These are phyloP conservation scores for Clusia tigrina DNA, from an alignment of 2,888 invertebrate genomes.

Conservation along the genomic window DNA sequence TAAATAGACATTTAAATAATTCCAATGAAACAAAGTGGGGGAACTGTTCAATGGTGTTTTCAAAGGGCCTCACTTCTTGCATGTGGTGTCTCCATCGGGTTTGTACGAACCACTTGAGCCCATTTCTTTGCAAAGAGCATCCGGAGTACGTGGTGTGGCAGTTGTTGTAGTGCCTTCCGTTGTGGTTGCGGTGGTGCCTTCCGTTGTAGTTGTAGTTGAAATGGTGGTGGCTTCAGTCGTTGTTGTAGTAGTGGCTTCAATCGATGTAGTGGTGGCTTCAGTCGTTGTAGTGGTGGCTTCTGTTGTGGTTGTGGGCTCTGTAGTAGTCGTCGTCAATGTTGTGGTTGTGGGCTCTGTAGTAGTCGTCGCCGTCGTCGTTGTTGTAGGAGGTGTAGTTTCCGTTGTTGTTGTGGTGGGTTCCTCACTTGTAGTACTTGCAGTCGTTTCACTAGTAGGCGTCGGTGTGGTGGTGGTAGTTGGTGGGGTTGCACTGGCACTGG, in stretches of 20 bases:
- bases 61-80: constrained; percentile 31
- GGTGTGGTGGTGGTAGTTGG: background rate
- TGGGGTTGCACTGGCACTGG: background rate
- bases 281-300: background rate
- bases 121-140: constrained; percentile 29
- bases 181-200: background rate
- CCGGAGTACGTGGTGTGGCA: constrained; percentile 25
- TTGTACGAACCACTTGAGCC: constrained; percentile 23
- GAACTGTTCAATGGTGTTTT: background rate
- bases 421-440: background rate
- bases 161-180: constrained; percentile 8
- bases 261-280: background rate
- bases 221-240: constrained; percentile 3
- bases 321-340: constrained; percentile 10
- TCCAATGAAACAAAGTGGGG: background rate
- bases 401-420: constrained; percentile 14
- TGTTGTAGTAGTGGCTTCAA: background rate
- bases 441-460: too few species aligned
- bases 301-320: background rate
- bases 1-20: constrained; percentile 14
- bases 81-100: constrained; percentile 33
- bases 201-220: background rate
- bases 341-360: constrained; percentile 11
- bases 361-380: constrained; percentile 12
- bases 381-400: background rate